Conservation (phyloP, 2,888 invertebrate species). For the Lochmaea crataegi region DNA sequence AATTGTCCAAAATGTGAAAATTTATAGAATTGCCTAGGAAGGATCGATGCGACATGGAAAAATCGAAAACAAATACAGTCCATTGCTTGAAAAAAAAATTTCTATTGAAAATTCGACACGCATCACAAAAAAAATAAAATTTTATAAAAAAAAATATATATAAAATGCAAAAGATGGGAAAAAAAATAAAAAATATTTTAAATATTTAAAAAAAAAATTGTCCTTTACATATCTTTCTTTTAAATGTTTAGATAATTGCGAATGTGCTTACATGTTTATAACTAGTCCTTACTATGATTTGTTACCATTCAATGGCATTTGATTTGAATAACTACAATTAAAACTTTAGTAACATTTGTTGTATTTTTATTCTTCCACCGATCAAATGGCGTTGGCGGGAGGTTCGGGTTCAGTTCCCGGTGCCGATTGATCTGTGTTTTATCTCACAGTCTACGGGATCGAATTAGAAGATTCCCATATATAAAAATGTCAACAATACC, state of each 20-base stretch:
- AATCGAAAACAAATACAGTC: background rate
- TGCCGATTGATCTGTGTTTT: too few relatives aligned
- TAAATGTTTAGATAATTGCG: slow-evolving; percentile 13
- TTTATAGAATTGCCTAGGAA: background rate
- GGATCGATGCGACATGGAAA: background rate
- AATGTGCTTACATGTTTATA: slow-evolving; percentile 33
- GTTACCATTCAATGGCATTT: slow-evolving; percentile 47
- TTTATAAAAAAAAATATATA: slow-evolving; percentile 31
- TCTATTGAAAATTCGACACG: background rate
- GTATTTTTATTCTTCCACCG: slow-evolving; percentile 9
- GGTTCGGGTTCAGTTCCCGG: too few relatives aligned
- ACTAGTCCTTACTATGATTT: slow-evolving; percentile 47
- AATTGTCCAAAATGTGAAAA: slow-evolving; percentile 3
- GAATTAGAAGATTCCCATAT: too few relatives aligned
- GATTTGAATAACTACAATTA: slow-evolving; percentile 40
- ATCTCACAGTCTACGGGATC: too few relatives aligned
- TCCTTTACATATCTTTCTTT: slow-evolving; percentile 31
- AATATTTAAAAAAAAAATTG: slow-evolving; percentile 28
- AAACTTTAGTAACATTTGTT: slow-evolving; percentile 16
- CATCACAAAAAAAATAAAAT: slow-evolving; percentile 26
- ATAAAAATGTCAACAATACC: too few relatives aligned
- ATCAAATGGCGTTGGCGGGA: too few relatives aligned
- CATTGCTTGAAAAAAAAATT: background rate
- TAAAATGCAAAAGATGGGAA: slow-evolving; percentile 25
- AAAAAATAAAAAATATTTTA: slow-evolving; percentile 27